phyloP scores from a whole-genome alignment of 2,113 vertebrate genomes.

The Corvus cornix region DNA sequence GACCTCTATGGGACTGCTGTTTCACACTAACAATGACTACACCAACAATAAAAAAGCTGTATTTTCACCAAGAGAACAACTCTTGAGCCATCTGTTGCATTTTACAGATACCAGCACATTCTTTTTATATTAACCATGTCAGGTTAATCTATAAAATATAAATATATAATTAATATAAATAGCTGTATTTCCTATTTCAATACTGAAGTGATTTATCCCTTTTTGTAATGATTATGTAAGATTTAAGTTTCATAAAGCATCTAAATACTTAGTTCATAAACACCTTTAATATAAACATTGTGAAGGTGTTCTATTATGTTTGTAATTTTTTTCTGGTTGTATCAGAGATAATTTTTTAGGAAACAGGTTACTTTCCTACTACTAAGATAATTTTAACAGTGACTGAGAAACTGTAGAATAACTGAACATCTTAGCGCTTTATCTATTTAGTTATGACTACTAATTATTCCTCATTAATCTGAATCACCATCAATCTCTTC shows the following conservation, averaged over 20 bases:
- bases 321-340: background rate
- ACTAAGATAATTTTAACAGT: background rate
- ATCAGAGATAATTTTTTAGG: background rate
- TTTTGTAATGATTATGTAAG: background rate
- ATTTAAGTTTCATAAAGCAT: background rate
- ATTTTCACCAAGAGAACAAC: background rate
- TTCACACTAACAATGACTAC: background rate
- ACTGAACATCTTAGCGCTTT: background rate
- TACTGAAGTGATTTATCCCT: background rate
- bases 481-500: background rate
- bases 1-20: background rate
- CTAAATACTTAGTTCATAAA: background rate
- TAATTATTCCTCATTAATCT: background rate
- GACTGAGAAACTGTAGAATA: background rate
- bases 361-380: background rate
- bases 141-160: no score
- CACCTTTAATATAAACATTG: background rate
- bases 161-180: no score
- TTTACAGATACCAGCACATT: background rate
- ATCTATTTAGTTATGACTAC: background rate
- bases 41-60: background rate
- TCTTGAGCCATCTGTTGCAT: background rate
- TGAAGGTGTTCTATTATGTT: background rate
- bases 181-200: background rate
- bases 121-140: background rate